phyloP scores from a whole-genome alignment of 2,888 invertebrate species.

The Sclerodermus sp. region DNA sequence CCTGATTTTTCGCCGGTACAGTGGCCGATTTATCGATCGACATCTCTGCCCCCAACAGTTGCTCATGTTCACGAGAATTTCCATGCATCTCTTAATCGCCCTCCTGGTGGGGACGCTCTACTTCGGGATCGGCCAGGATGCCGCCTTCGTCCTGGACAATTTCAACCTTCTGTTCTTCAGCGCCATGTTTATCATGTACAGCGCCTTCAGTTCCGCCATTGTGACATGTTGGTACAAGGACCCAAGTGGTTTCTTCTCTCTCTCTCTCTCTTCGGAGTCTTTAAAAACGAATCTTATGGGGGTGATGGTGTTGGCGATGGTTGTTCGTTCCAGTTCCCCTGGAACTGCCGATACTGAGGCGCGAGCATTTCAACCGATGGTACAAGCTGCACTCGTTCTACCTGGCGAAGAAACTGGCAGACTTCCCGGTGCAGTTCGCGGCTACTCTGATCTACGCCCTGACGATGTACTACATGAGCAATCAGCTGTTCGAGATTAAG shows the following conservation, averaged over 20 bases:
- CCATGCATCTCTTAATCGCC: conserved; percentile 80
- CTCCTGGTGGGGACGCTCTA: conserved; percentile 81
- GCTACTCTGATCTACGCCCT: conserved; percentile 73
- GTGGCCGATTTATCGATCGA: neutral
- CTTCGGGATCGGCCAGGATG: conserved; percentile 84
- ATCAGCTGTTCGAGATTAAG: conserved; percentile 76
- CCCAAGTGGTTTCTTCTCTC: neutral
- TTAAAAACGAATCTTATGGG: too few species aligned
- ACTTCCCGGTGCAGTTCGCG: conserved; percentile 75
- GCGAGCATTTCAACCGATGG: conserved; percentile 90
- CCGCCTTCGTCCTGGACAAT: conserved; percentile 79
- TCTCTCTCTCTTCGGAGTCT: conserved; percentile 15
- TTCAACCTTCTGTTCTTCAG: conserved; percentile 89
- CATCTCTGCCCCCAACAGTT: conserved; percentile 59
- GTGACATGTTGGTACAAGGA: conserved; percentile 81
- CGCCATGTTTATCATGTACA: conserved; percentile 92
- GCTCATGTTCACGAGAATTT: conserved; percentile 74
- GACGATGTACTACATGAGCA: conserved; percentile 84
- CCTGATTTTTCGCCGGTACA: neutral
- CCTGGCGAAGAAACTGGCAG: conserved; percentile 75
- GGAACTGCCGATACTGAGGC: conserved; percentile 76
- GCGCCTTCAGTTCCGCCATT: conserved; percentile 86
- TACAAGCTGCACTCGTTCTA: conserved; percentile 84
- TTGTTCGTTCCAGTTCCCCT: conserved; percentile 82
- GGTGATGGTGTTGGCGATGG: too few species aligned